Percentiles rank a stretch among this genome's conserved stretches.
These are phyloP conservation scores for Mythimna impura DNA, from an alignment of 2,888 invertebrate species.

Conservation along the genomic window DNA sequence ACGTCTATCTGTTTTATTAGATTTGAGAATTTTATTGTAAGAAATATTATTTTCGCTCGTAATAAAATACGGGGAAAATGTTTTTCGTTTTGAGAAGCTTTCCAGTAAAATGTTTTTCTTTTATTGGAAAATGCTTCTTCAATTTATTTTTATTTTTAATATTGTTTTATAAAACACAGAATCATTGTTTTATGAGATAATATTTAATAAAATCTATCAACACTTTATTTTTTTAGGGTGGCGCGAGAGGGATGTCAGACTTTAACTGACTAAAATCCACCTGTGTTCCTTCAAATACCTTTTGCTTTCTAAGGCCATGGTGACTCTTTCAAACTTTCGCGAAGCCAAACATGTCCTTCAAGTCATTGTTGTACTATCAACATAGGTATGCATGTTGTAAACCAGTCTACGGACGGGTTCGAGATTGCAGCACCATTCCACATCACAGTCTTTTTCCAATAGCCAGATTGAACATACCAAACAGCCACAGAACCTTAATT, in stretches of 20 bases:
- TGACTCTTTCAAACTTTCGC: no score
- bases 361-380: background rate
- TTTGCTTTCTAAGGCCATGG: no score
- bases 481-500: conserved; percentile 51
- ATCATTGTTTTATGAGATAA: background rate
- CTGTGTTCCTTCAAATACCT: no score
- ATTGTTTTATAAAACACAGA: conserved; percentile 2
- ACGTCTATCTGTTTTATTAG: conserved; percentile 52
- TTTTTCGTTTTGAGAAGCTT: conserved; percentile 24
- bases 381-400: no score
- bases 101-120: conserved; percentile 9
- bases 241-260: no score
- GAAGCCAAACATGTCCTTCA: no score
- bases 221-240: no score
- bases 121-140: conserved; percentile 18
- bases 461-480: conserved; percentile 40
- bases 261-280: no score
- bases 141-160: background rate
- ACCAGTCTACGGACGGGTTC: background rate
- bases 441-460: conserved; percentile 33
- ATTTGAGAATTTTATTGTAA: conserved; percentile 48
- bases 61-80: conserved; percentile 46
- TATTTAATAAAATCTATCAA: background rate
- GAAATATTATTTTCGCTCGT: conserved; percentile 49
- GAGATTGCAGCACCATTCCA: conserved; percentile 11